Evolutionary conservation across 2,797 vertebrate species (phyloP).

Genomic region (Eidolon dupreanum): DNA sequence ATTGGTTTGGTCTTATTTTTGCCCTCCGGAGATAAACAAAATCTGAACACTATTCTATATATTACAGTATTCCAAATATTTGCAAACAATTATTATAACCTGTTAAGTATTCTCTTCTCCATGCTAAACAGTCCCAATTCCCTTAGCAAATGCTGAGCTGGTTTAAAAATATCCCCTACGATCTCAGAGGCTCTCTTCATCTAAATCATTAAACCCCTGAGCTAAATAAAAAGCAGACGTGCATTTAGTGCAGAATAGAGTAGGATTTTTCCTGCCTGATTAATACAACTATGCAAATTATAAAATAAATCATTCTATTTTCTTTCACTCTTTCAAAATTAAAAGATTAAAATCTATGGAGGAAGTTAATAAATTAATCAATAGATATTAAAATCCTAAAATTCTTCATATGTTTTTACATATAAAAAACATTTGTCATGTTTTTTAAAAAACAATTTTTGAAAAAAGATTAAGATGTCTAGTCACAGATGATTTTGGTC

Average conservation of each 20-base stretch:
- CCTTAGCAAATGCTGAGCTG: slow-evolving; percentile 52
- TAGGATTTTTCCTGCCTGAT: not conserved
- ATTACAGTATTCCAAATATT: slow-evolving; percentile 64
- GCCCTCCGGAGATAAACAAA: slow-evolving; percentile 55
- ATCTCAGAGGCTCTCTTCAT: slow-evolving; percentile 33
- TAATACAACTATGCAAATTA: not conserved
- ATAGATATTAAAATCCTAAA: not conserved
- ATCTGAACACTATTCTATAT: slow-evolving; percentile 41
- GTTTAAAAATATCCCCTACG: slow-evolving; percentile 55
- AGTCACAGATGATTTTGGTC: not conserved
- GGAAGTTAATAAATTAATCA: not conserved
- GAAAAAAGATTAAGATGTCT: not conserved
- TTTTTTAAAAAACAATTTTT: not conserved
- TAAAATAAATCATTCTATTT: not conserved
- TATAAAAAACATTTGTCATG: not conserved
- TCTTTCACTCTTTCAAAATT: not conserved
- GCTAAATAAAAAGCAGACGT: slow-evolving; percentile 1
- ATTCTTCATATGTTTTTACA: not conserved
- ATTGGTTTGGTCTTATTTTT: slow-evolving; percentile 58
- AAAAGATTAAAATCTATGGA: not conserved
- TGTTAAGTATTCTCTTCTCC: slow-evolving; percentile 57
- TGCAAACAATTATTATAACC: slow-evolving; percentile 65
- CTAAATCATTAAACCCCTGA: slow-evolving; percentile 38
- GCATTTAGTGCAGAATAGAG: not conserved
- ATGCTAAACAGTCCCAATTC: slow-evolving; percentile 59